phyloP scores from a whole-genome alignment of 2,797 vertebrate genomes.

The Danio aesculapii region DNA sequence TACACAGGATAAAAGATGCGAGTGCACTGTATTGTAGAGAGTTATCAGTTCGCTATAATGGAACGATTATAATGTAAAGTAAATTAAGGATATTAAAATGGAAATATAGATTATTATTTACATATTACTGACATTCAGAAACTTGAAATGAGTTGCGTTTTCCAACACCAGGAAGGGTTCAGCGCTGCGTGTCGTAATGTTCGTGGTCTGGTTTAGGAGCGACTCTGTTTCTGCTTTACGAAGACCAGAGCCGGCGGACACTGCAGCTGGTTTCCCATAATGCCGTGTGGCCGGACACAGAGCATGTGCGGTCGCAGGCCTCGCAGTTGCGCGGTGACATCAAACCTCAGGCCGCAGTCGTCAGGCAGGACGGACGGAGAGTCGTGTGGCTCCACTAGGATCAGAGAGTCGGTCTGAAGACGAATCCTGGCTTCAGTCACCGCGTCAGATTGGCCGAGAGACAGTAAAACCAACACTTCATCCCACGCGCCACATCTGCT shows the following conservation, averaged over 20 bases:
- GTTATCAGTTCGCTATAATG: not conserved
- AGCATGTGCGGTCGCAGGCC: slow-evolving; percentile 43
- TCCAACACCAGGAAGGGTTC: too few species aligned
- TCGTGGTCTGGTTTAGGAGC: not conserved
- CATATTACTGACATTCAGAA: not conserved
- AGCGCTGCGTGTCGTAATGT: not conserved
- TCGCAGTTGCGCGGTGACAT: slow-evolving; percentile 67
- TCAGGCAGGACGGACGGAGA: slow-evolving; percentile 58
- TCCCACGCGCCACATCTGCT: slow-evolving; percentile 67
- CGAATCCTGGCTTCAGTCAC: slow-evolving; percentile 54
- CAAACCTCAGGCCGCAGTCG: slow-evolving; percentile 76
- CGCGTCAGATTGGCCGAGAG: slow-evolving; percentile 60
- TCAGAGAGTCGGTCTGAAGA: slow-evolving; percentile 61
- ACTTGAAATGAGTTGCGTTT: not conserved
- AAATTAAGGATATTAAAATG: not conserved
- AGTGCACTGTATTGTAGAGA: not conserved
- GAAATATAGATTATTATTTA: not conserved
- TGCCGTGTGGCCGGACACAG: slow-evolving; percentile 67
- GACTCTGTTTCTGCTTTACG: slow-evolving; percentile 67
- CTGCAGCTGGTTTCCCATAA: slow-evolving; percentile 55
- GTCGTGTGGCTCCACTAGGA: slow-evolving; percentile 50
- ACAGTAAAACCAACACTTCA: slow-evolving; percentile 71
- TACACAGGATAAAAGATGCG: not conserved
- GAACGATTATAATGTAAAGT: not conserved
- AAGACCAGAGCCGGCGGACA: slow-evolving; percentile 77